These are phyloP conservation scores for Enteromius radiatus DNA, from an alignment of 2,797 vertebrate species.

Conservation along the genomic window DNA sequence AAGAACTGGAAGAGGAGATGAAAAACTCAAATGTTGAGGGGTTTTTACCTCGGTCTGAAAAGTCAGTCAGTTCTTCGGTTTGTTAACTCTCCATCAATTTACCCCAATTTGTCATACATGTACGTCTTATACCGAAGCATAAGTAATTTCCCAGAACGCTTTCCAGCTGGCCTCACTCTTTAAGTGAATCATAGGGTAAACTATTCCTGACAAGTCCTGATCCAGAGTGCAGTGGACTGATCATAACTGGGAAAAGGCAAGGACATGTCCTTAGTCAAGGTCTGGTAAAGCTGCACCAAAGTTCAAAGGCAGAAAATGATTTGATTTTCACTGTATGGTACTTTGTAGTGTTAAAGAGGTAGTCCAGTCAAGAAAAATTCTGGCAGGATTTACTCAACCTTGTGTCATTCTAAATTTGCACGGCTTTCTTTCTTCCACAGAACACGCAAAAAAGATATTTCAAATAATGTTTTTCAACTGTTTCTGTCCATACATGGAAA, in stretches of 20 bases:
- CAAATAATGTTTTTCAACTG: not conserved
- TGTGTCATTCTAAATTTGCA: not conserved
- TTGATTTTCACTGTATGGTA: not conserved
- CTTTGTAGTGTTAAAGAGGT: slow-evolving; percentile 20
- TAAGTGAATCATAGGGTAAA: slow-evolving; percentile 29
- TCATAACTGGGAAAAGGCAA: slow-evolving; percentile 20
- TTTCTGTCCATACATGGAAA: not conserved
- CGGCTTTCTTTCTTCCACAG: not conserved
- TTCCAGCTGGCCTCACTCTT: slow-evolving; percentile 26
- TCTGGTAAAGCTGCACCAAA: slow-evolving; percentile 16
- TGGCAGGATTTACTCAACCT: not conserved
- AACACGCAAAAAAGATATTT: not conserved
- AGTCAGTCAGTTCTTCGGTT: slow-evolving; percentile 39
- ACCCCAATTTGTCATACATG: not conserved
- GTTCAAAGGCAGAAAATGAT: slow-evolving; percentile 11
- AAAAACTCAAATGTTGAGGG: not conserved
- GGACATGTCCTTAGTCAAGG: slow-evolving; percentile 11
- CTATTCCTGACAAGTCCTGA: slow-evolving; percentile 28
- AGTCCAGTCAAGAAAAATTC: not conserved
- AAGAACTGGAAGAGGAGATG: slow-evolving; percentile 9
- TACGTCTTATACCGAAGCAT: not conserved
- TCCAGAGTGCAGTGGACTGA: slow-evolving; percentile 31
- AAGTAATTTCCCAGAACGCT: slow-evolving; percentile 29
- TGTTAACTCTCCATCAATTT: slow-evolving; percentile 42
- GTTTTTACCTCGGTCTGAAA: slow-evolving; percentile 36